These are phyloP conservation scores for Drosophila tsacasi DNA, from an alignment of 1,140 invertebrate species.

Conservation along the genomic window DNA sequence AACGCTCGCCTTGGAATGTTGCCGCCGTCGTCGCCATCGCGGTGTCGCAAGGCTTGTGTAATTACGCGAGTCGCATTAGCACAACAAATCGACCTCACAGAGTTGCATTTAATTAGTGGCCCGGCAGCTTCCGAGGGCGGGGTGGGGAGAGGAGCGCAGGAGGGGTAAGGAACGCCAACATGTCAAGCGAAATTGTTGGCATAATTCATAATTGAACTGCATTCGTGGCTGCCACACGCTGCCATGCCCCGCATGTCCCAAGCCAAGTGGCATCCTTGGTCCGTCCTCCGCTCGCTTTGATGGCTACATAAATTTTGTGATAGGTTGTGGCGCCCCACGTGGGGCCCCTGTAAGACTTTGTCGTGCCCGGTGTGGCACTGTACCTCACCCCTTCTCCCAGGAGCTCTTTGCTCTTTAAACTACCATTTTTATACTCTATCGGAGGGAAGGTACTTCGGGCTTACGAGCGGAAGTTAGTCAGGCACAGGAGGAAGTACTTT, in stretches of 20 bases:
- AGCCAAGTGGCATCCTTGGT: slow-evolving; percentile 11
- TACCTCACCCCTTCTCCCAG: neutral
- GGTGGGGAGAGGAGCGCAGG: neutral
- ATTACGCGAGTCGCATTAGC: slow-evolving; percentile 74
- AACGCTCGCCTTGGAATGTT: slow-evolving; percentile 73
- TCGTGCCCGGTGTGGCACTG: slow-evolving; percentile 35
- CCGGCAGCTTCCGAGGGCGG: neutral
- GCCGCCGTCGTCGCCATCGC: slow-evolving; percentile 44
- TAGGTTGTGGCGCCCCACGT: slow-evolving; percentile 42
- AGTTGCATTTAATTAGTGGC: slow-evolving; percentile 77
- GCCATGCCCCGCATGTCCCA: slow-evolving; percentile 9
- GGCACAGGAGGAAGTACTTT: neutral
- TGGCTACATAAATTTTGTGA: slow-evolving; percentile 66
- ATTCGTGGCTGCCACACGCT: slow-evolving; percentile 45
- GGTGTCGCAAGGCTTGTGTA: slow-evolving; percentile 52
- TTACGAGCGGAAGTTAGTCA: neutral
- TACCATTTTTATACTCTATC: slow-evolving; percentile 26
- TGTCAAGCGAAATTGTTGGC: slow-evolving; percentile 72
- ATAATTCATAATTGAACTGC: slow-evolving; percentile 82
- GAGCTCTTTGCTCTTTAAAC: slow-evolving; percentile 2
- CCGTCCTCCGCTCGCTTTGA: slow-evolving; percentile 32
- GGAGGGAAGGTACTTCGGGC: too few relatives aligned
- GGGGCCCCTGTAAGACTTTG: slow-evolving; percentile 16
- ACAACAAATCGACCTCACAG: slow-evolving; percentile 77
- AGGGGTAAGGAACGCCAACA: slow-evolving; percentile 30